These are phyloP conservation scores for Ammospiza nelsoni DNA, from an alignment of 2,113 vertebrate species.

Conservation along the genomic window DNA sequence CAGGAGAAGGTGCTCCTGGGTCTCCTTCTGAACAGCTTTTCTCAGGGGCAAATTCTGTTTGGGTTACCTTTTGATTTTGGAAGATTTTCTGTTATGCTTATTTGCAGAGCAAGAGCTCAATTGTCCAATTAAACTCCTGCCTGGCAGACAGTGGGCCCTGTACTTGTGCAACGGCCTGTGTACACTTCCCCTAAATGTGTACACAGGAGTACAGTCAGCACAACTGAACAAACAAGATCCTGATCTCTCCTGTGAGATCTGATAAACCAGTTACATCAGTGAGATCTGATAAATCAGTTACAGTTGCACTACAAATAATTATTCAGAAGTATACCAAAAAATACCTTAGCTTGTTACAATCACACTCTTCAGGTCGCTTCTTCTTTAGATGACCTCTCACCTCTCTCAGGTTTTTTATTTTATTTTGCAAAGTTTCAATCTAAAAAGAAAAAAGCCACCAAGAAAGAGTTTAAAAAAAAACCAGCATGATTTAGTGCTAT, in stretches of 20 bases:
- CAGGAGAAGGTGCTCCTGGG: background rate
- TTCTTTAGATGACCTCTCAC: constrained; percentile 94
- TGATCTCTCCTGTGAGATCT: background rate
- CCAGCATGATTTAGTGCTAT: background rate
- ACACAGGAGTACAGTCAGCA: rapidly evolving
- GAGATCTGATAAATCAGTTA: background rate
- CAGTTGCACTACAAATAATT: background rate
- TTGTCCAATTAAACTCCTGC: background rate
- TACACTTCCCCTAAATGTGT: background rate
- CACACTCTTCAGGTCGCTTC: constrained; percentile 91
- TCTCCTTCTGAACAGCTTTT: background rate
- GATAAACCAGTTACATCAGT: background rate
- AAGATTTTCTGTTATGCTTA: background rate
- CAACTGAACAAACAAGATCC: background rate
- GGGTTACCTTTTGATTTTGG: background rate
- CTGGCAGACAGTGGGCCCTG: background rate
- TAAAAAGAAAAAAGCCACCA: constrained; percentile 15
- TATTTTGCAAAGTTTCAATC: constrained; percentile 97
- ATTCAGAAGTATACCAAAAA: background rate
- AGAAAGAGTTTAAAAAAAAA: background rate
- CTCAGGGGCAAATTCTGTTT: background rate
- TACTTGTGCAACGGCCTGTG: background rate
- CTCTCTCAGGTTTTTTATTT: constrained; percentile 95
- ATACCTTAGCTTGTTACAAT: constrained; percentile 87
- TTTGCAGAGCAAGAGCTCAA: background rate